phyloP scores from a whole-genome alignment of 1,140 invertebrate genomes.

The Atta cephalotes region DNA sequence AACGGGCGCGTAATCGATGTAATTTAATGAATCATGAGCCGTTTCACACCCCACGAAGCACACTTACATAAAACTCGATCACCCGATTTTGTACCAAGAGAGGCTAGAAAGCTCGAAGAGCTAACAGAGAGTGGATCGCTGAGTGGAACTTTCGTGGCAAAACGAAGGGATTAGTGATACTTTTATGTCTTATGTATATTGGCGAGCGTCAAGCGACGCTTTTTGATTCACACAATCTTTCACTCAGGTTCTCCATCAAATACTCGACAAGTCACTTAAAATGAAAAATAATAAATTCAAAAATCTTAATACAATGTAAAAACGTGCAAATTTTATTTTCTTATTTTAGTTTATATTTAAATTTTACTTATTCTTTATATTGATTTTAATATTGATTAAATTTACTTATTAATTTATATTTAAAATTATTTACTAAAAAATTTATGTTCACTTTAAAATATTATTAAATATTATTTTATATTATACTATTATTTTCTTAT shows the following conservation, averaged over 20 bases:
- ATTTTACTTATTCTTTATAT: not conserved
- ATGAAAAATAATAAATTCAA: not conserved
- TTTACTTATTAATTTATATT: not conserved
- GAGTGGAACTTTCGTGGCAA: not conserved
- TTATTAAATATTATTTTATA: no score
- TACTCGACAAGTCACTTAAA: not conserved
- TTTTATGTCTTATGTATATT: not conserved
- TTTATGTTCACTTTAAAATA: not conserved
- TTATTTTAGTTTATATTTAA: not conserved
- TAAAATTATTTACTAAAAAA: not conserved
- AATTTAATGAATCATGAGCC: slow-evolving; percentile 63
- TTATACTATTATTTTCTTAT: not conserved
- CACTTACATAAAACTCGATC: not conserved
- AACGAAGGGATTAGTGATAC: slow-evolving; percentile 9
- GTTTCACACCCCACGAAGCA: not conserved
- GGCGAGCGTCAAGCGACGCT: not conserved
- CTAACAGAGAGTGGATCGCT: not conserved
- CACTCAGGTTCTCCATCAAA: not conserved
- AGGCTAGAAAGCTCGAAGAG: not conserved
- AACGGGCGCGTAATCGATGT: slow-evolving; percentile 48
- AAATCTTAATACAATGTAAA: not conserved
- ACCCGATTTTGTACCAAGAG: no score
- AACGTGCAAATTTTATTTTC: not conserved
- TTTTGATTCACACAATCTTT: not conserved
- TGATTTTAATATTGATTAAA: not conserved